A percentile compares a stretch with the other conserved stretches of the same genome.
These are phyloP conservation scores for Nanorana parkeri DNA, from an alignment of 2,113 vertebrate genomes.

Conservation along the genomic window DNA sequence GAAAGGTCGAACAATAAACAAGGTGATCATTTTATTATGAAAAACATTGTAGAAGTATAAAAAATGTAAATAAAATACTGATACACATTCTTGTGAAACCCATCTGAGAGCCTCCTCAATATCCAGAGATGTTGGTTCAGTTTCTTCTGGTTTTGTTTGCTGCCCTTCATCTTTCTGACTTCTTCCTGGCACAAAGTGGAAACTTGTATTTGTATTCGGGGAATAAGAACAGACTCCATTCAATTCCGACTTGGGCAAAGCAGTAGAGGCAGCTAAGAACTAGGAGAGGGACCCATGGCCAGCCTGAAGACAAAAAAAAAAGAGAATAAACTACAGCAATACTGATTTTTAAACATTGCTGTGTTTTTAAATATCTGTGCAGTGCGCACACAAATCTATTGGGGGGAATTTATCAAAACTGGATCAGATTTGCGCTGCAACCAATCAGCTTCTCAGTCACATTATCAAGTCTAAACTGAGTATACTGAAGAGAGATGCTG, in stretches of 20 bases:
- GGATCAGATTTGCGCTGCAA: too few species aligned
- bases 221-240: slow-evolving; percentile 67
- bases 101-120: not conserved
- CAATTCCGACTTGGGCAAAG: slow-evolving; percentile 77
- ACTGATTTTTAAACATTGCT: too few species aligned
- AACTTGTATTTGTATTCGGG: slow-evolving; percentile 20
- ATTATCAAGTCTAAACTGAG: too few species aligned
- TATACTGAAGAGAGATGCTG: too few species aligned
- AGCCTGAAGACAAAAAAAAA: slow-evolving; percentile 69
- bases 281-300: slow-evolving; percentile 75
- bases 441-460: too few species aligned
- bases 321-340: slow-evolving; percentile 33
- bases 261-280: slow-evolving; percentile 78
- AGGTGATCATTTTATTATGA: slow-evolving; percentile 8
- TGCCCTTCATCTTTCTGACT: not conserved
- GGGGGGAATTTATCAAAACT: too few species aligned
- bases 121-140: not conserved
- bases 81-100: too few species aligned
- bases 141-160: too few species aligned
- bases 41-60: not conserved
- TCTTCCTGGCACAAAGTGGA: not conserved
- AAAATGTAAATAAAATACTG: not conserved
- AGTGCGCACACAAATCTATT: too few species aligned
- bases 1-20: not conserved
- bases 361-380: too few species aligned